Conservation (phyloP, 2,113 vertebrate species). For the Entomyzon cyanotis region DNA sequence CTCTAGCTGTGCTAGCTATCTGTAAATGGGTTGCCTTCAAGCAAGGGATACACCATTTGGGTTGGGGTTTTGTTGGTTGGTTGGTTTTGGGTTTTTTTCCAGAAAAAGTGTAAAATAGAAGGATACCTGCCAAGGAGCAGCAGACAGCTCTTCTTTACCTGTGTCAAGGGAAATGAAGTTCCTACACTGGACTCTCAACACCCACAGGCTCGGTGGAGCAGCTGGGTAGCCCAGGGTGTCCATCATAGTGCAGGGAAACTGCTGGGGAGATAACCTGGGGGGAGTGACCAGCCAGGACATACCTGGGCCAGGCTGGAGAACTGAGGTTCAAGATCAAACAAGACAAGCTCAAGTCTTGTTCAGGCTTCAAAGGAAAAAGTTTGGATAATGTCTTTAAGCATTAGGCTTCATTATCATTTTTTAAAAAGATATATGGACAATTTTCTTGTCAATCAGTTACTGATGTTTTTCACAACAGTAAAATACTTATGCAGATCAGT, state of each 20-base stretch:
- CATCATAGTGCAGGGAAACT: rapidly evolving
- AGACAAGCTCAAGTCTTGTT: neutral
- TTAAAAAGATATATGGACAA: neutral
- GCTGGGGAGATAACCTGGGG: neutral
- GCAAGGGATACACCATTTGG: neutral
- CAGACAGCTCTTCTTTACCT: neutral
- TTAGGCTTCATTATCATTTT: neutral
- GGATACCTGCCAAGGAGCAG: neutral
- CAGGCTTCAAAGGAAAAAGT: neutral
- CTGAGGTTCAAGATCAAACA: neutral
- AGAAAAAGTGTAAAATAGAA: neutral
- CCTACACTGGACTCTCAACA: rapidly evolving
- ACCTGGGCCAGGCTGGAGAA: neutral
- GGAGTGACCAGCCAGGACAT: too few species aligned
- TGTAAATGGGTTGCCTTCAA: neutral
- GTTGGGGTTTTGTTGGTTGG: neutral
- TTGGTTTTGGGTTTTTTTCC: neutral
- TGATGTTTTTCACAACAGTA: neutral
- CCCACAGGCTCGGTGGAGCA: neutral
- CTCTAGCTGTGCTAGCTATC: neutral
- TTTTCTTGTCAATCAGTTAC: neutral
- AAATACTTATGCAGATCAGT: neutral
- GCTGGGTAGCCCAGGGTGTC: neutral
- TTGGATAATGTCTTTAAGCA: neutral
- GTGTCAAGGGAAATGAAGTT: neutral